Conservation (phyloP, 2,888 invertebrate genomes). For the Zaprionus lineosus region DNA sequence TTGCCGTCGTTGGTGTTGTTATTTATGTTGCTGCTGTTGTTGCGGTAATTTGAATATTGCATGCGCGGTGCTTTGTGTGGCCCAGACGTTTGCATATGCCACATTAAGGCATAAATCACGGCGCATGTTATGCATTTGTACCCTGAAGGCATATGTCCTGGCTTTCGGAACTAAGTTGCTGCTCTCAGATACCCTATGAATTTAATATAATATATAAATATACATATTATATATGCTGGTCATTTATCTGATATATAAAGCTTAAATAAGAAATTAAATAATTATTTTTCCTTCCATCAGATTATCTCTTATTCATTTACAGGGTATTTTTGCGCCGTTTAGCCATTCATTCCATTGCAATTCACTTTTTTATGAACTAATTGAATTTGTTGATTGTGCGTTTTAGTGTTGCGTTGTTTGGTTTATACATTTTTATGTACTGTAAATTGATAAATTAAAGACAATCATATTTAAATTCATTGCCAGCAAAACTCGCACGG, state of each 20-base stretch:
- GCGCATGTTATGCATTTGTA: too few species aligned
- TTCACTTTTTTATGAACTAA: constrained; percentile 28
- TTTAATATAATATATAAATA: not conserved
- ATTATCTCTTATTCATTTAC: too few species aligned
- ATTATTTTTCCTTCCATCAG: too few species aligned
- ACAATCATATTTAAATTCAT: constrained; percentile 61
- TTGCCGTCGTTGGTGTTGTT: constrained; percentile 15
- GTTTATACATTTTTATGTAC: constrained; percentile 52
- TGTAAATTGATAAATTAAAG: constrained; percentile 63
- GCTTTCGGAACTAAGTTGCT: too few species aligned
- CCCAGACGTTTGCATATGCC: constrained; percentile 18
- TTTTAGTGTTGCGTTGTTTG: constrained; percentile 30
- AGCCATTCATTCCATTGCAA: too few species aligned
- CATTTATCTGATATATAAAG: too few species aligned
- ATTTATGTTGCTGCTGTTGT: constrained; percentile 1
- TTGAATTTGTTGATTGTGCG: constrained; percentile 39
- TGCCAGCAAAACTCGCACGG: constrained; percentile 42
- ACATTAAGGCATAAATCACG: not conserved
- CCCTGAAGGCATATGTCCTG: too few species aligned
- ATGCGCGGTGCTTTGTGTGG: constrained; percentile 35
- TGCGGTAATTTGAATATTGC: constrained; percentile 48
- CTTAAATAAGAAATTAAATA: too few species aligned
- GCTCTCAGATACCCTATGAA: too few species aligned
- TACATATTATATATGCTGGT: not conserved
- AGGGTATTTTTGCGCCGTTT: constrained; percentile 1